Evolutionary conservation across 2,888 invertebrate species (phyloP).

Genomic region (Pyrrhia umbra): DNA sequence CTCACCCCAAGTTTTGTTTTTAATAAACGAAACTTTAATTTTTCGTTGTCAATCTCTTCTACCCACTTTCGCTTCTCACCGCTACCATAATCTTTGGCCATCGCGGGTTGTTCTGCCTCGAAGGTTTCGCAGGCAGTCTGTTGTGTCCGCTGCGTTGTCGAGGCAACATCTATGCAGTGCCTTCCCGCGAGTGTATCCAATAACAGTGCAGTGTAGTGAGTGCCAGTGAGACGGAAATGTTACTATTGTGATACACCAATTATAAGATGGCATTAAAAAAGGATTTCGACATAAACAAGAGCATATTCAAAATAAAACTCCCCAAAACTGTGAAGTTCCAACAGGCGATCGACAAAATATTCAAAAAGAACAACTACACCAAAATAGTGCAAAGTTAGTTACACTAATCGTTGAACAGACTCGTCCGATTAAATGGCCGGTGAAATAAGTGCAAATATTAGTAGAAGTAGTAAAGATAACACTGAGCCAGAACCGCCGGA

Average conservation of each 20-base stretch:
- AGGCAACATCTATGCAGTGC: slow-evolving; percentile 75
- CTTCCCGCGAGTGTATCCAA: slow-evolving; percentile 72
- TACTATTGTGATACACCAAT: slow-evolving; percentile 76
- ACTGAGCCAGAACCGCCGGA: slow-evolving; percentile 76
- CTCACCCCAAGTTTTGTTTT: too few species aligned
- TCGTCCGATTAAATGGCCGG: slow-evolving; percentile 85
- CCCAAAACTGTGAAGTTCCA: slow-evolving; percentile 81
- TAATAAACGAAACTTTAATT: too few species aligned
- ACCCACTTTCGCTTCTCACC: slow-evolving; percentile 59
- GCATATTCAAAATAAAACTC: slow-evolving; percentile 82
- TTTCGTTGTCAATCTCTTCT: slow-evolving; percentile 22
- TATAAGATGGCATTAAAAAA: slow-evolving; percentile 87
- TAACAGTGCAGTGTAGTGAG: slow-evolving; percentile 72
- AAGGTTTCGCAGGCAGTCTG: slow-evolving; percentile 78
- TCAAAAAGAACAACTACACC: slow-evolving; percentile 85
- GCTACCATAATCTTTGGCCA: slow-evolving; percentile 73
- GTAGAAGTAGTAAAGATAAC: slow-evolving; percentile 79
- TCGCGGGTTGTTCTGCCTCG: slow-evolving; percentile 74
- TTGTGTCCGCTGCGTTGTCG: slow-evolving; percentile 86
- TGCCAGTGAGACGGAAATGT: slow-evolving; percentile 83
- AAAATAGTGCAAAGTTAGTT: slow-evolving; percentile 87
- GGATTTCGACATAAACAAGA: slow-evolving; percentile 84
- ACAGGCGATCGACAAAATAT: slow-evolving; percentile 84
- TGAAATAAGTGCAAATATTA: slow-evolving; percentile 81
- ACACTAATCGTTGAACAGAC: slow-evolving; percentile 52